A percentile compares a stretch with the other conserved stretches of the same genome.
phyloP scores from a whole-genome alignment of 2,113 vertebrate species.

The Zapornia atra region DNA sequence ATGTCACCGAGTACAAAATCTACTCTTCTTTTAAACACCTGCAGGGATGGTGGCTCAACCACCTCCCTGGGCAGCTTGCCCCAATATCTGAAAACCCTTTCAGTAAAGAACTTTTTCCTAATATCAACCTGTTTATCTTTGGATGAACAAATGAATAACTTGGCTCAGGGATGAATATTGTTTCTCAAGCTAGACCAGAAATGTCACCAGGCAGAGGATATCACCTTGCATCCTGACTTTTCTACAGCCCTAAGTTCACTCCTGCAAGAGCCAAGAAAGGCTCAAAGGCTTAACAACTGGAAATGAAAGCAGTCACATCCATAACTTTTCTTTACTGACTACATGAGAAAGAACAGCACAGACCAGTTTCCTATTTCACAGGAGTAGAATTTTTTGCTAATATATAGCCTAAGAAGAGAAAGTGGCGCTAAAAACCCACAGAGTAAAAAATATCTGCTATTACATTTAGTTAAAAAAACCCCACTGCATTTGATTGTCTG shows the following conservation, averaged over 20 bases:
- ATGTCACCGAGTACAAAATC: no score
- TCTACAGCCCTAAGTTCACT: background rate
- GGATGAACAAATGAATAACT: background rate
- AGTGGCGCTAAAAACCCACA: background rate
- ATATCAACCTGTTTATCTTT: background rate
- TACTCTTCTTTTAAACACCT: no score
- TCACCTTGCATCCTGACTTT: background rate
- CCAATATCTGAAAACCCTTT: no score
- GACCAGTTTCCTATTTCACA: background rate
- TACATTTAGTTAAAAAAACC: background rate
- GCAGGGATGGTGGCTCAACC: no score
- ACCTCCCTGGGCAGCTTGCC: no score
- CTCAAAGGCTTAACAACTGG: background rate
- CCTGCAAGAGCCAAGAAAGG: background rate
- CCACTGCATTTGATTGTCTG: background rate
- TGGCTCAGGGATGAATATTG: background rate
- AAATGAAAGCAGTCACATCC: background rate
- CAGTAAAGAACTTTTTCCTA: no score
- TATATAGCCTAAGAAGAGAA: background rate
- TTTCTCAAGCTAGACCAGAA: background rate
- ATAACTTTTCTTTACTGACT: background rate
- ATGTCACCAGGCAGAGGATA: background rate
- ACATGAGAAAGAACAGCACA: slow-evolving; percentile 3
- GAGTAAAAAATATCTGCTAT: background rate
- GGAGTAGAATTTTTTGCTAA: background rate